Percentiles rank a stretch among this genome's conserved stretches.
phyloP scores from a whole-genome alignment of 2,888 invertebrate species.

The Conomelus anceps region DNA sequence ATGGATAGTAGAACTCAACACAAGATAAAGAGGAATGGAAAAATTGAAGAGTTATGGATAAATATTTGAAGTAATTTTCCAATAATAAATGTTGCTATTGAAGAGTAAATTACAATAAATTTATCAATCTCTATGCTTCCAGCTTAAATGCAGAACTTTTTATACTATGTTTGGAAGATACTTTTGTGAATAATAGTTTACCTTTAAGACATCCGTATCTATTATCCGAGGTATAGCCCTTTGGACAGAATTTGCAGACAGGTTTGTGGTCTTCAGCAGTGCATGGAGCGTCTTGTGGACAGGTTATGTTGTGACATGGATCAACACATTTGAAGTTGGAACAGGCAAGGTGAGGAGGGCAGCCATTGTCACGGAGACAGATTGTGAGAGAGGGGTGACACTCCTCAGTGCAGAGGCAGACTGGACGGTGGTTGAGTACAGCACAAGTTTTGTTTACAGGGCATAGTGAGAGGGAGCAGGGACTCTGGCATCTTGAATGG shows the following conservation, averaged over 20 bases:
- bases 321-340: slow-evolving; percentile 84
- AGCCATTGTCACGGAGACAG: slow-evolving; percentile 82
- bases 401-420: slow-evolving; percentile 81
- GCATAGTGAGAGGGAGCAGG: slow-evolving; percentile 71
- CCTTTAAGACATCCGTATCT: slow-evolving; percentile 94
- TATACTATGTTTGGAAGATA: not conserved
- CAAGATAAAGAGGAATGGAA: not conserved
- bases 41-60: not conserved
- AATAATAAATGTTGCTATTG: not conserved
- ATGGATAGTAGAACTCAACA: not conserved
- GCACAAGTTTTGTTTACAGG: slow-evolving; percentile 78
- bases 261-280: slow-evolving; percentile 91
- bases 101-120: not conserved
- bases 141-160: no score
- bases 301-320: slow-evolving; percentile 79
- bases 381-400: slow-evolving; percentile 81
- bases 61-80: not conserved
- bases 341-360: slow-evolving; percentile 77
- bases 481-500: slow-evolving; percentile 77
- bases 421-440: slow-evolving; percentile 77
- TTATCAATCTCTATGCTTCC: not conserved
- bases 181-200: slow-evolving; percentile 48
- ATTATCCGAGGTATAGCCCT: slow-evolving; percentile 85
- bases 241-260: slow-evolving; percentile 92
- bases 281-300: slow-evolving; percentile 80